Conservation (phyloP, 37 sponge, comb jelly and placozoan species). For the Crambe crambe region DNA sequence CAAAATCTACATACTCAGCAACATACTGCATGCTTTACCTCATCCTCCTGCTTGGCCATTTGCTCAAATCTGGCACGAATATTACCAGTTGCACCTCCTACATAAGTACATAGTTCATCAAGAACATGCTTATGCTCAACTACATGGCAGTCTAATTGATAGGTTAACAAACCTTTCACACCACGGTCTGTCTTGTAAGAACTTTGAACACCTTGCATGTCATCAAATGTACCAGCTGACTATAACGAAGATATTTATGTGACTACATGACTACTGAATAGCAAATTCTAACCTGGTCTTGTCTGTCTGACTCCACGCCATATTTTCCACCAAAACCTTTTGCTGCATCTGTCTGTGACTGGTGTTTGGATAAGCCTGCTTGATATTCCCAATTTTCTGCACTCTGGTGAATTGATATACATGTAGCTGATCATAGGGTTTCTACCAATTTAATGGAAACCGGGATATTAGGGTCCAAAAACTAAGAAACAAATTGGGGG, state of each 20-base stretch:
- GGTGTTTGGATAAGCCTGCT: slow-evolving; percentile 74
- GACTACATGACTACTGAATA: too few relatives aligned
- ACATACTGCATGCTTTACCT: slow-evolving; percentile 47
- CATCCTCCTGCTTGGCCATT: slow-evolving; percentile 63
- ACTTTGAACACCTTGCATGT: slow-evolving; percentile 77
- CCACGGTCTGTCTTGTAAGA: slow-evolving; percentile 35
- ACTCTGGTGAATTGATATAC: slow-evolving; percentile 26
- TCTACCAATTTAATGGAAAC: too few relatives aligned
- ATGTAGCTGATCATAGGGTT: neutral
- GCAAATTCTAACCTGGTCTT: slow-evolving; percentile 83
- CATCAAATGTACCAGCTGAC: slow-evolving; percentile 83
- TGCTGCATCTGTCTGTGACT: slow-evolving; percentile 82
- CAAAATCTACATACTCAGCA: neutral
- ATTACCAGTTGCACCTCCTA: slow-evolving; percentile 69
- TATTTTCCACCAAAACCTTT: slow-evolving; percentile 96
- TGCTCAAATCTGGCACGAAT: slow-evolving; percentile 77
- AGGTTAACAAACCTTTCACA: slow-evolving; percentile 19
- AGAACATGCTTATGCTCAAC: neutral
- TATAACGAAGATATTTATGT: too few relatives aligned
- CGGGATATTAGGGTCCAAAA: too few relatives aligned
- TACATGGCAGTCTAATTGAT: neutral
- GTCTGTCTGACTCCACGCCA: slow-evolving; percentile 89
- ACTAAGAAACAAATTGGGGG: neutral
- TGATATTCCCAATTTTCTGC: slow-evolving; percentile 88
- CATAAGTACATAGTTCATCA: neutral